Evolutionary conservation across 1,140 invertebrate species (phyloP).

Genomic region (Caenorhabditis tropicalis): DNA sequence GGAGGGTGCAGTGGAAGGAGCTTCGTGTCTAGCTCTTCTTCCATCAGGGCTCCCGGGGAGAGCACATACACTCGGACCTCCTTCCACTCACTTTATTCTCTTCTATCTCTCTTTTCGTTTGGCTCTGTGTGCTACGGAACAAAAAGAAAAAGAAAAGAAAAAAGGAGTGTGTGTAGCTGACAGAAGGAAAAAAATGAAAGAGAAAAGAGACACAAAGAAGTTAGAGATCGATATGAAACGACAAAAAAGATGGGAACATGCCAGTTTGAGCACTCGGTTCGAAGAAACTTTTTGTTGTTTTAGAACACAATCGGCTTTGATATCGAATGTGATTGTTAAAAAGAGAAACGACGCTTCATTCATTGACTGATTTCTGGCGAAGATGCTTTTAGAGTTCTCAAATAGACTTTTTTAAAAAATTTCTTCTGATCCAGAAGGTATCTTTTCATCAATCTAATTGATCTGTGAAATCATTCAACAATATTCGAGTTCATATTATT

Average conservation of each 20-base stretch:
- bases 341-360: background rate
- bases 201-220: background rate
- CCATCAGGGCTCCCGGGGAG: background rate
- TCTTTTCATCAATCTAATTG: no score
- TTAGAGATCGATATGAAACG: conserved; percentile 21
- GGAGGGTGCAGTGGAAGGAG: conserved; percentile 16
- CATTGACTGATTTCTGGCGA: no score
- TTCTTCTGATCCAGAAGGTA: no score
- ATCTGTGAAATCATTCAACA: no score
- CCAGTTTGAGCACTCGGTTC: background rate
- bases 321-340: background rate
- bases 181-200: background rate
- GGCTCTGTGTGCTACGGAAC: conserved; percentile 19
- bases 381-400: no score
- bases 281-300: conserved; percentile 11
- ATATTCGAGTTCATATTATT: no score
- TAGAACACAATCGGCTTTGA: background rate
- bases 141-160: conserved; percentile 21
- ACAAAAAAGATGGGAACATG: background rate
- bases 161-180: conserved; percentile 30
- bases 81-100: conserved; percentile 18
- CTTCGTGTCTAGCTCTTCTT: conserved; percentile 21
- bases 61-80: conserved; percentile 36
- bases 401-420: no score
- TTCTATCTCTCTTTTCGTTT: background rate